Percentiles rank a stretch among this genome's conserved stretches.
Evolutionary conservation across 2,888 invertebrate species (phyloP).

Genomic region (Esperia sulphurella): DNA sequence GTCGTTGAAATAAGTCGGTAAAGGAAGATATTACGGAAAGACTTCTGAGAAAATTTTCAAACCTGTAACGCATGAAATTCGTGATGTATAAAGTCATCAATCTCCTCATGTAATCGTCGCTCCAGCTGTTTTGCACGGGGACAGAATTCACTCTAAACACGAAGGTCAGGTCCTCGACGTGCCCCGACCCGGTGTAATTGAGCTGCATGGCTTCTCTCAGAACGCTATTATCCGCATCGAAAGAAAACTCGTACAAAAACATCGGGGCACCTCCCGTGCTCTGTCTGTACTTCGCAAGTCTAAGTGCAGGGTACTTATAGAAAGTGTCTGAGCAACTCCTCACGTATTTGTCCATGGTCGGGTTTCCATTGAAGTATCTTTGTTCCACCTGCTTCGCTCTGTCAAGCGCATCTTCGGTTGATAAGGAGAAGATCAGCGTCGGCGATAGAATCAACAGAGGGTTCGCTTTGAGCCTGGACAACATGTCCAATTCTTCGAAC

Average conservation of each 20-base stretch:
- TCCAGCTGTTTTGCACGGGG: conserved; percentile 8
- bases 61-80: conserved; percentile 26
- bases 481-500: conserved; percentile 42
- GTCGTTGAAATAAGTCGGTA: too few species aligned
- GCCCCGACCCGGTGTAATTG: conserved; percentile 73
- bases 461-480: conserved; percentile 29
- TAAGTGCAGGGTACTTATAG: conserved; percentile 54
- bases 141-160: conserved; percentile 58
- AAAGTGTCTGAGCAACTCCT: conserved; percentile 44
- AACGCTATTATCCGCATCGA: conserved; percentile 64
- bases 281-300: conserved; percentile 34
- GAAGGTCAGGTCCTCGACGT: conserved; percentile 80
- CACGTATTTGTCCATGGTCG: conserved; percentile 40
- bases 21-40: too few species aligned
- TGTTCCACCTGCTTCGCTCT: conserved; percentile 30
- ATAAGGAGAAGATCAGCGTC: conserved; percentile 30
- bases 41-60: neutral
- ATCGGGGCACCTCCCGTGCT: conserved; percentile 50
- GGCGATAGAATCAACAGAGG: conserved; percentile 38
- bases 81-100: conserved; percentile 21
- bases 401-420: conserved; percentile 20
- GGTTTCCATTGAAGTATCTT: conserved; percentile 38
- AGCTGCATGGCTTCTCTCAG: conserved; percentile 54
- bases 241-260: conserved; percentile 76
- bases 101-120: conserved; percentile 23